phyloP scores from a whole-genome alignment of 2,797 vertebrate genomes.

The Clangula hyemalis region DNA sequence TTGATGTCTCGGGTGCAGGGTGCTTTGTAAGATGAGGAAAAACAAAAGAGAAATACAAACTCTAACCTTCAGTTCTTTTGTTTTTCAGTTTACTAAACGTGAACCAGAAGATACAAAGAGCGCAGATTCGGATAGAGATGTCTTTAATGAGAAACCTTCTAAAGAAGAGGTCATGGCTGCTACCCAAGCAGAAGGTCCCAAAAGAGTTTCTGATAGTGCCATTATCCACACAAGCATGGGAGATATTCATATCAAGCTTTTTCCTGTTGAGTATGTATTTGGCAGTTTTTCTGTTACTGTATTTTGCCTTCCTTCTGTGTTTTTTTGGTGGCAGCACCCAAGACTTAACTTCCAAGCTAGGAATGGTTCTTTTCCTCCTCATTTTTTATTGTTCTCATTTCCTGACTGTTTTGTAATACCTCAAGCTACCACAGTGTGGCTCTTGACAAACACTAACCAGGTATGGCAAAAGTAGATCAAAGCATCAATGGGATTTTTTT shows the following conservation, averaged over 20 bases:
- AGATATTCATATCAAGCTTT: constrained; percentile 96
- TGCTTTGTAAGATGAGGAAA: background rate
- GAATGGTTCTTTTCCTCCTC: background rate
- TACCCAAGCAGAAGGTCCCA: constrained; percentile 97
- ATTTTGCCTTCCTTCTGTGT: background rate
- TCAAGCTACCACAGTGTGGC: background rate
- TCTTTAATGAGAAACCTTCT: constrained; percentile 98
- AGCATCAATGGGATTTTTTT: background rate
- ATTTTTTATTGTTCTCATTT: background rate
- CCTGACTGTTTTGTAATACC: background rate
- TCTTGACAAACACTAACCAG: background rate
- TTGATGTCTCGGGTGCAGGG: background rate
- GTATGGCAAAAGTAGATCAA: background rate
- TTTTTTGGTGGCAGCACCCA: background rate
- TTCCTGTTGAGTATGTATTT: constrained; percentile 94
- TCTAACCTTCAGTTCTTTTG: background rate
- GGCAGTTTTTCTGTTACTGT: background rate
- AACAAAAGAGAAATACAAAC: background rate
- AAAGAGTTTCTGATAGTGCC: constrained; percentile 96
- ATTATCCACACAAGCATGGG: constrained; percentile 99
- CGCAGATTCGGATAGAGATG: constrained; percentile 96
- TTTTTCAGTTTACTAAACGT: constrained; percentile 91
- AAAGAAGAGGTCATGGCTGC: constrained; percentile 99
- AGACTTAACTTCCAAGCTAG: background rate
- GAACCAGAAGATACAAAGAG: constrained; percentile 98